A percentile compares a stretch with the other conserved stretches of the same genome.
These are phyloP conservation scores for Fulmarus glacialis DNA, from an alignment of 2,113 vertebrate species.

Conservation along the genomic window DNA sequence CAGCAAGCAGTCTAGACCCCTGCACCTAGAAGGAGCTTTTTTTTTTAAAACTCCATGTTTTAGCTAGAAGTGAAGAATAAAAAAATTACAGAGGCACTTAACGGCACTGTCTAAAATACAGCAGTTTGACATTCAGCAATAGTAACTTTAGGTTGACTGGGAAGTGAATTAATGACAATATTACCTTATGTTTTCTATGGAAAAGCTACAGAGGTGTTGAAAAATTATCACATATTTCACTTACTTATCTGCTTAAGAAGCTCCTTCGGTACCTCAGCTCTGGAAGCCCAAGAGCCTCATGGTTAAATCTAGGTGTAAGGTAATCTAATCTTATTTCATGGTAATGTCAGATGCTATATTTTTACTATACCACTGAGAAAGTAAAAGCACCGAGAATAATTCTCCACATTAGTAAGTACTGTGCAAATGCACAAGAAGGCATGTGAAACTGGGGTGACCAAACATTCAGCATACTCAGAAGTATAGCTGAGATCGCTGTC, in stretches of 20 bases:
- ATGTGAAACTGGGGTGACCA: neutral
- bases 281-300: neutral
- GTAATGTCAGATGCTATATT: neutral
- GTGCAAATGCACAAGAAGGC: neutral
- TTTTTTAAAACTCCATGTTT: neutral
- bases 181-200: neutral
- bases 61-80: neutral
- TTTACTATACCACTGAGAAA: neutral
- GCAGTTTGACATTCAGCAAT: neutral
- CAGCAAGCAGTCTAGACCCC: neutral
- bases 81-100: neutral
- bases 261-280: neutral
- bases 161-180: neutral
- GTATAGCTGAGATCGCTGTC: neutral
- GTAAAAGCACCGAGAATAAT: neutral
- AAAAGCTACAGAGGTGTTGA: neutral
- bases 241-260: neutral
- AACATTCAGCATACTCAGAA: neutral
- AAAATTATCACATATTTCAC: neutral
- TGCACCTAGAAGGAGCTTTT: neutral
- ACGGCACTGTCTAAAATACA: neutral
- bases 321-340: neutral
- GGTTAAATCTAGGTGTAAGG: neutral
- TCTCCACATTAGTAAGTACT: neutral
- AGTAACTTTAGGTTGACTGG: neutral